A percentile compares a stretch with the other conserved stretches of the same genome.
Evolutionary conservation across 2,113 vertebrate genomes (phyloP).

Genomic region (Cariama cristata): DNA sequence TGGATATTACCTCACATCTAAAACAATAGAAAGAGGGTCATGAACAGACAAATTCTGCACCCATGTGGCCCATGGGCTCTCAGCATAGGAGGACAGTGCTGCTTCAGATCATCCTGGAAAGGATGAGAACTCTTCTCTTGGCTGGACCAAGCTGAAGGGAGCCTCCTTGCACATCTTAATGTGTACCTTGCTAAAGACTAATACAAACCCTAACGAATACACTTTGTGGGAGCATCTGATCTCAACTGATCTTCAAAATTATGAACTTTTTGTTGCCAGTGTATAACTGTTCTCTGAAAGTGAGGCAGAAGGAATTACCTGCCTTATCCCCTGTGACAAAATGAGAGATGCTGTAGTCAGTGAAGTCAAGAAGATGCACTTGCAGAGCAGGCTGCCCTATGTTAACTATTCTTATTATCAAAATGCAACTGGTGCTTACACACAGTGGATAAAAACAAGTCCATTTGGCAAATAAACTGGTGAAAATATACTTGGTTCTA

Average conservation of each 20-base stretch:
- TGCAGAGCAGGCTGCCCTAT: background rate
- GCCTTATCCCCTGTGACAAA: background rate
- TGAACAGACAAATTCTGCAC: background rate
- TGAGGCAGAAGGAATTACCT: background rate
- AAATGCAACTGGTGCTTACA: background rate
- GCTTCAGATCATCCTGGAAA: background rate
- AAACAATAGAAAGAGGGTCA: rapidly evolving
- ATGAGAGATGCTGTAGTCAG: background rate
- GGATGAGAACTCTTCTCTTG: background rate
- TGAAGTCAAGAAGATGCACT: background rate
- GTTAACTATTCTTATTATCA: background rate
- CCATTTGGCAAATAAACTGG: background rate
- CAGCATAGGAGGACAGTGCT: background rate
- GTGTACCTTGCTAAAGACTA: background rate
- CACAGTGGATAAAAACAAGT: background rate
- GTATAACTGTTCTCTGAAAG: background rate
- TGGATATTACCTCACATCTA: background rate
- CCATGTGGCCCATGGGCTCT: rapidly evolving
- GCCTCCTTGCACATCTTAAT: background rate
- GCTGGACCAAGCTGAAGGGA: background rate
- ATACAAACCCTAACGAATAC: background rate
- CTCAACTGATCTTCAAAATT: background rate
- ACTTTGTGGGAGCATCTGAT: background rate
- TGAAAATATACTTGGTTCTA: background rate
- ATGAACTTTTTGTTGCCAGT: background rate